Base-by-base conservation (phyloP, 2,797 vertebrate genomes). In the Emys orbicularis region DNA sequence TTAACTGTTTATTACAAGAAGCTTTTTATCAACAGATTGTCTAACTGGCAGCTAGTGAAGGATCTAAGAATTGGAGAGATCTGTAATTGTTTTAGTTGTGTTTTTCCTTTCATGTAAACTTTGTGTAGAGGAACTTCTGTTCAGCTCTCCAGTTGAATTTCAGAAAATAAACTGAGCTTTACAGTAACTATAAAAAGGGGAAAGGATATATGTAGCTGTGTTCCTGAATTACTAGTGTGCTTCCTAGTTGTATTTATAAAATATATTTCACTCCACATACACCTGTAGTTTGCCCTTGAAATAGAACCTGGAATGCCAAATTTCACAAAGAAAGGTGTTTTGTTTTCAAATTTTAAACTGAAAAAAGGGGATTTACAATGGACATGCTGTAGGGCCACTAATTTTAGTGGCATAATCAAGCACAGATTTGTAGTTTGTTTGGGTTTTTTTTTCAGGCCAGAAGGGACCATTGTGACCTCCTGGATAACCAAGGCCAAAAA, bases 351-450 rank as follows among this genome's bases (percentile, higher is more conserved):
- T 54, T 95, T 27, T 89, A 52, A 87, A 83, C 88, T 13, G 12
- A 79, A 12, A 90, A 90, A 68, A 52, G 53, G 68, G 9, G 52
- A 77, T 59, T 84, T 12, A 56, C 15, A 8, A 12, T 0, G 44
- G 25, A 44, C 3, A 92, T 84, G 31, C 31, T 85, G 74, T 21
- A 2, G 9, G 25, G 0, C 0, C 12, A 1, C 34, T 31, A 25
- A 53, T 19, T 80, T 95, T 47, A 52, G 10, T 27, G 59, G 89
- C 90, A 54, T 12, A 5, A 61, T 85, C 56, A 80, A 87, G 12
- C 16, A 29, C 61, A 49, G 47, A 18, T 65, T 83, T 49, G 44
- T 79, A 19, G 6, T 0, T 56, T 82, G 50, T 90, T 57, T 52
- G 37, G 37, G 6, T 25, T 1, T 57, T 79, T 53, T 41, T 53